phyloP scores from a whole-genome alignment of 2,797 vertebrate species.

The Glossophaga mutica region DNA sequence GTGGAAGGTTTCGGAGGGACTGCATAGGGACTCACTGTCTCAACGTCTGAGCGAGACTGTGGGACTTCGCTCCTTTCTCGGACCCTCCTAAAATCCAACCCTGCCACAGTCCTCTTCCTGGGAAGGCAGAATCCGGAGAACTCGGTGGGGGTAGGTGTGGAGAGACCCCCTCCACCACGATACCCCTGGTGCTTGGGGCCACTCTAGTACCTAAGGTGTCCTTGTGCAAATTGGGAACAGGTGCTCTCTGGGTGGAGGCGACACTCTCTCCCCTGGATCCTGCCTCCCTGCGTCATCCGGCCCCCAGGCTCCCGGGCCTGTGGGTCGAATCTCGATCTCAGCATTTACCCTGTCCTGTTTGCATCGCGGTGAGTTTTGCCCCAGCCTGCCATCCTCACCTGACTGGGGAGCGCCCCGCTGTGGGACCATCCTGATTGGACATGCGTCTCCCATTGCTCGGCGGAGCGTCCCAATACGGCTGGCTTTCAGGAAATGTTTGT shows the following conservation, averaged over 20 bases:
- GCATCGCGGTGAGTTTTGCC: not conserved
- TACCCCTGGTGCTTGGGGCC: not conserved
- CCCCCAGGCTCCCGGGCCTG: not conserved
- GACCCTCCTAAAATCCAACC: not conserved
- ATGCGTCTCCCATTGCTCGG: not conserved
- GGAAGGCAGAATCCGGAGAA: not conserved
- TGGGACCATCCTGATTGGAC: not conserved
- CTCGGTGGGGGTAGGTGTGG: accelerated
- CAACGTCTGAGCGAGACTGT: accelerated
- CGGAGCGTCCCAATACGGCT: not conserved
- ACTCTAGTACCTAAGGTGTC: not conserved
- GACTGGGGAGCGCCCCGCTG: not conserved
- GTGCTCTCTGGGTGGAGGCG: not conserved
- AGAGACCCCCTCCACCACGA: not conserved
- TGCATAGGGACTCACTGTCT: not conserved
- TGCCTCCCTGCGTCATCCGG: not conserved
- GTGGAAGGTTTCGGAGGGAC: not conserved
- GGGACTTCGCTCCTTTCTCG: not conserved
- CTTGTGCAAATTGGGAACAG: not conserved
- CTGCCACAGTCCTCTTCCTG: not conserved
- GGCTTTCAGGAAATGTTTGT: not conserved
- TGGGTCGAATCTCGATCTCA: not conserved
- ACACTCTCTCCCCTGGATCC: not conserved
- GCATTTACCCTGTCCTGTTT: not conserved
- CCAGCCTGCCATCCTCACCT: not conserved